These are phyloP conservation scores for Rhombomys opimus DNA, from an alignment of 2,113 vertebrate genomes.

Conservation along the genomic window DNA sequence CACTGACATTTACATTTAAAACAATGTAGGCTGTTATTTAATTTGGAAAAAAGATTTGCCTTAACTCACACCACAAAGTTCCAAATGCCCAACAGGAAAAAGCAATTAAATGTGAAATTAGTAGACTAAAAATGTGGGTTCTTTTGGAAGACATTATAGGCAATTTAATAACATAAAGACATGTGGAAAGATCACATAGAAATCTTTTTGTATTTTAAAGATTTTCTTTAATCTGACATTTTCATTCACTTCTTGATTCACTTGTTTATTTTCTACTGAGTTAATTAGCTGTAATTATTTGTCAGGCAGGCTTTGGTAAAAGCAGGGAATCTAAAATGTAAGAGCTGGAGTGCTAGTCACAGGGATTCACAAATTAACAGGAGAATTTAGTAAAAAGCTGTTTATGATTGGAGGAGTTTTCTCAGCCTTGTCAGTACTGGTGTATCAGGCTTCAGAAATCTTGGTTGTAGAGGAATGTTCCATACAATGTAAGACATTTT, in stretches of 20 bases:
- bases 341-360: not conserved
- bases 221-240: not conserved
- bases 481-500: not conserved
- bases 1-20: slow-evolving; percentile 36
- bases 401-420: not conserved
- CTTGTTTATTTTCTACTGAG: not conserved
- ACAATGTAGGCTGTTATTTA: slow-evolving; percentile 3
- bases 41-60: slow-evolving; percentile 36
- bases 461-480: not conserved
- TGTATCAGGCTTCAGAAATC: not conserved
- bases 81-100: not conserved
- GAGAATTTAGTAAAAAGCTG: not conserved
- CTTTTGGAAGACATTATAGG: not conserved
- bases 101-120: not conserved
- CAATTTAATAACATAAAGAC: not conserved
- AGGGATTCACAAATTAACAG: not conserved
- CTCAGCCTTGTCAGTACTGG: not conserved
- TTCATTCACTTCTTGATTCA: not conserved
- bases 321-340: not conserved
- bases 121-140: not conserved
- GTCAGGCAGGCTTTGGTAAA: not conserved
- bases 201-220: slow-evolving; percentile 16
- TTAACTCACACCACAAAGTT: slow-evolving; percentile 29
- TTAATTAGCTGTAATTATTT: not conserved
- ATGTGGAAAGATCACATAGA: not conserved